A percentile compares a stretch with the other conserved stretches of the same genome.
Conservation (phyloP, 2,888 invertebrate species). For the Cordilura impudica region DNA sequence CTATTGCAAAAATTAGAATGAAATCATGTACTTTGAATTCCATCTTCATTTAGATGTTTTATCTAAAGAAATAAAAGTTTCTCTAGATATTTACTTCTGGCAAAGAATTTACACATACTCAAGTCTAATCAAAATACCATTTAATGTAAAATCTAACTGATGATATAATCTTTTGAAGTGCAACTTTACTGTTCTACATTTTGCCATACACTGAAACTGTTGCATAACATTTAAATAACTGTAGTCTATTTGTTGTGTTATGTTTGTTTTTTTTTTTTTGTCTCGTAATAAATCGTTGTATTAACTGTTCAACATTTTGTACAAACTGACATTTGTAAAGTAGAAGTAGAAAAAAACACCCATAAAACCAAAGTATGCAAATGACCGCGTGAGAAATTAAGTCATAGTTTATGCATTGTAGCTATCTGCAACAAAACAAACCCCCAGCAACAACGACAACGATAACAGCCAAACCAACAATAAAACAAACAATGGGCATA, state of each 20-base stretch:
- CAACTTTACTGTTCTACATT: background rate
- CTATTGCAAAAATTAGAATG: no score
- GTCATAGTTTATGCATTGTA: constrained; percentile 23
- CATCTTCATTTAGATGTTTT: no score
- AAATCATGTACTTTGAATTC: no score
- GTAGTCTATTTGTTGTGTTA: background rate
- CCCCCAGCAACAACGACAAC: background rate
- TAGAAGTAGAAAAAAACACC: background rate
- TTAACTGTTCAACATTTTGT: background rate
- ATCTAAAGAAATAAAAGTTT: no score
- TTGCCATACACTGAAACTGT: background rate
- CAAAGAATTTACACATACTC: no score
- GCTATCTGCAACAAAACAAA: background rate
- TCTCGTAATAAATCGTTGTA: background rate
- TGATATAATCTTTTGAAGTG: background rate
- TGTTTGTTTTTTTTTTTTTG: background rate
- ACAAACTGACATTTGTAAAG: background rate
- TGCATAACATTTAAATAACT: background rate
- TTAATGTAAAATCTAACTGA: background rate
- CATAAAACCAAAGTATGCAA: constrained; percentile 10
- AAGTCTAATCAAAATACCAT: no score
- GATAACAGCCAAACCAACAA: constrained; percentile 9
- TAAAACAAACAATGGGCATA: constrained; percentile 4
- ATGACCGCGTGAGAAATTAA: constrained; percentile 33
- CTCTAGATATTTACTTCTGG: no score